Percentiles rank a stretch among this genome's conserved stretches.
Evolutionary conservation across 1,140 invertebrate species (phyloP).

Genomic region (Trichoplusia ni): DNA sequence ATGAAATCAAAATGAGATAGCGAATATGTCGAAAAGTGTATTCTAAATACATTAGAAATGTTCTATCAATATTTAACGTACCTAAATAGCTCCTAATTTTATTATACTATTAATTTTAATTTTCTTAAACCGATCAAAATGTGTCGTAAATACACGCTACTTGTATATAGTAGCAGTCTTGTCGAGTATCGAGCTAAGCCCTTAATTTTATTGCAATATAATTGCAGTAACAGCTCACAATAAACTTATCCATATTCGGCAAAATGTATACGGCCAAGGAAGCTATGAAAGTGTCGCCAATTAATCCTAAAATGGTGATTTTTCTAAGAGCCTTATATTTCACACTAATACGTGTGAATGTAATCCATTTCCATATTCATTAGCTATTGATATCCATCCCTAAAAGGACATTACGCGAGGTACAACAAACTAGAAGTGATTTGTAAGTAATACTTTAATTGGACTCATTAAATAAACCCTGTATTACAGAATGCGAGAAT

Average conservation of each 20-base stretch:
- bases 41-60: no score
- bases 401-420: slow-evolving; percentile 12
- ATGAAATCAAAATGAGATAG: no score
- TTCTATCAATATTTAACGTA: no score
- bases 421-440: slow-evolving; percentile 8
- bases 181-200: no score
- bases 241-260: background rate
- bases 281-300: slow-evolving; percentile 7
- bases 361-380: slow-evolving; percentile 14
- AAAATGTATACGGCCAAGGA: background rate
- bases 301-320: background rate
- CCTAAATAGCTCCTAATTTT: no score
- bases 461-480: slow-evolving; percentile 15
- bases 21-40: no score
- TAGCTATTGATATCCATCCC: slow-evolving; percentile 3
- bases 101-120: no score
- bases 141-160: no score
- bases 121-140: no score
- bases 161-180: no score
- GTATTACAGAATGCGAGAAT: background rate
- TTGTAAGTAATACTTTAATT: slow-evolving; percentile 33
- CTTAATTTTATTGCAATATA: no score
- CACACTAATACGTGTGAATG: slow-evolving; percentile 17
- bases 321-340: background rate
- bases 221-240: background rate